Evolutionary conservation across 2,888 invertebrate genomes (phyloP).

Genomic region (Willowsia nigromaculata): DNA sequence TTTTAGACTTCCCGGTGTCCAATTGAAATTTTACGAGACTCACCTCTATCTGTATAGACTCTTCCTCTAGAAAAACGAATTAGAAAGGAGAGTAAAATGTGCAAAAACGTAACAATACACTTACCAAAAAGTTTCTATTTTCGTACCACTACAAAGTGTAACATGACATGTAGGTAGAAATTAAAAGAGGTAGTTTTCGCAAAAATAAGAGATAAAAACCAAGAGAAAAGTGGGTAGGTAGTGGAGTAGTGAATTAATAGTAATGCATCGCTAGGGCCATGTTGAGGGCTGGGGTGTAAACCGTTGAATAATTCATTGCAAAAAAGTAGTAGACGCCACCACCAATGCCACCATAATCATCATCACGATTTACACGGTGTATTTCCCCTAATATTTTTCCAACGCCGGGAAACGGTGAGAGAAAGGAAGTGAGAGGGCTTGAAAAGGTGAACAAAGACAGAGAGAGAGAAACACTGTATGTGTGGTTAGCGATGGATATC

Average conservation of each 20-base stretch:
- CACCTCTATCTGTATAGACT: too few species aligned
- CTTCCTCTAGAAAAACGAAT: too few species aligned
- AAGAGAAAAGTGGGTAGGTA: neutral
- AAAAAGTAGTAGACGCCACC: conserved; percentile 9
- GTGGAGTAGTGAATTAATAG: neutral
- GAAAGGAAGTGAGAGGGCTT: neutral
- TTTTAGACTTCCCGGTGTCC: too few species aligned
- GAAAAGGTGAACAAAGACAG: neutral
- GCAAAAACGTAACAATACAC: too few species aligned
- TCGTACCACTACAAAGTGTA: too few species aligned
- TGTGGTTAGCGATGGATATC: neutral
- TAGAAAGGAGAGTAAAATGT: neutral
- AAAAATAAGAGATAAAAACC: neutral
- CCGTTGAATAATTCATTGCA: conserved; percentile 52
- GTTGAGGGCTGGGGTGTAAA: conserved; percentile 34
- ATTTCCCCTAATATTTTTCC: neutral
- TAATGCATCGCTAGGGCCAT: neutral
- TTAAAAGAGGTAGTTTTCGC: neutral
- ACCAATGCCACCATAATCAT: neutral
- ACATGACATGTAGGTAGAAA: too few species aligned
- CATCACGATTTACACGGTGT: neutral
- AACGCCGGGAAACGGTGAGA: too few species aligned
- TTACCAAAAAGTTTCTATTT: too few species aligned
- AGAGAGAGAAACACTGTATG: neutral
- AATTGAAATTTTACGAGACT: too few species aligned